Conservation (phyloP, 1,140 invertebrate genomes). For the Cydia splendana region DNA sequence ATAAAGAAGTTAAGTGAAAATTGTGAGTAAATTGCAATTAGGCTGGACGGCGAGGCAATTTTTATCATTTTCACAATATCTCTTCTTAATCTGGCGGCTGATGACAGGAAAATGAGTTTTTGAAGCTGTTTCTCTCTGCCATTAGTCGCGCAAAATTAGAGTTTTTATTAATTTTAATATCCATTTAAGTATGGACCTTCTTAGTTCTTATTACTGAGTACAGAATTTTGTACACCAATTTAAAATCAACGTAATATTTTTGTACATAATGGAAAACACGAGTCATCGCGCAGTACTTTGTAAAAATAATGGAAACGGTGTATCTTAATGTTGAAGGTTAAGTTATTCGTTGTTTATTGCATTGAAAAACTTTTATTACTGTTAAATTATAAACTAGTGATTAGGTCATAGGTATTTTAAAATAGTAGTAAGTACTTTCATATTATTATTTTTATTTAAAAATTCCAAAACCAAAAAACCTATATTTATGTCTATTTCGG, state of each 20-base stretch:
- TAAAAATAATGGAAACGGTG: no score
- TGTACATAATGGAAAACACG: no score
- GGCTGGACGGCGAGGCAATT: conserved; percentile 36
- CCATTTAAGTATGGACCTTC: background rate
- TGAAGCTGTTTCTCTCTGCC: conserved; percentile 43
- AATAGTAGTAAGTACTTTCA: no score
- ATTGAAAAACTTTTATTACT: no score
- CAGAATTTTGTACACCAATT: background rate
- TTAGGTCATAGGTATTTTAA: no score
- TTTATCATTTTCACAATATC: conserved; percentile 17
- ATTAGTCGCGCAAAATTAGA: background rate
- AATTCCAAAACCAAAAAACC: no score
- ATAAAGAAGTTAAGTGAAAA: conserved; percentile 36
- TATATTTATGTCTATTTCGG: no score
- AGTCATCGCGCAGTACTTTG: no score
- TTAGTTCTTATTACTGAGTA: background rate
- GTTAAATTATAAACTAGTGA: no score
- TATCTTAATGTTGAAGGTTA: no score
- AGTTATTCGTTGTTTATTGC: no score
- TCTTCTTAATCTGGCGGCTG: conserved; percentile 2
- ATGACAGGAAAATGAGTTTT: conserved; percentile 37
- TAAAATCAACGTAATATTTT: background rate
- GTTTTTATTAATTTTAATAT: background rate
- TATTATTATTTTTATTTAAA: no score
- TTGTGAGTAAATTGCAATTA: conserved; percentile 57